Base-by-base conservation (phyloP, 2,113 vertebrate species). In the Pimephales promelas region DNA sequence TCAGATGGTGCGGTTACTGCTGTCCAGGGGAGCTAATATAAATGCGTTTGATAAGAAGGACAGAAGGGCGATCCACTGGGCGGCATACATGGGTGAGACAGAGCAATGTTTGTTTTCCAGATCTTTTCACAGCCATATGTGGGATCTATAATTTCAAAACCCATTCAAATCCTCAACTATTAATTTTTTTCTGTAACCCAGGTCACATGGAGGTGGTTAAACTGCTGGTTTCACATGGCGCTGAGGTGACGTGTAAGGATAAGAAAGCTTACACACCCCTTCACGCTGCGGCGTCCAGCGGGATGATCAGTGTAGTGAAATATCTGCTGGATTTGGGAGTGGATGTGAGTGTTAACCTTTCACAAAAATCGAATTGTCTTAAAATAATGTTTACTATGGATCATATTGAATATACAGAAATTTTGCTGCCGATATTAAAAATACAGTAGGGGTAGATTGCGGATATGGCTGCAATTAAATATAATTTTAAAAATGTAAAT, bases 1-100 rank as follows among this genome's bases (percentile, higher is more conserved):
- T 71, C 91, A 99, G 98, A 99, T 99, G 97, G 96, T 99, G 91
- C 96, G 96, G 89, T 93, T 99, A 72, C 90, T 99, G 66, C 94
- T 99, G 85, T 98, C 98, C 86, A 96, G 97, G 95, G 98, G 98
- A 89, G 97, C 98, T 89, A 99, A 99, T 91, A 99, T 99, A 89
- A 99, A 99, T 90, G 98, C 98, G 83, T 99, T 99, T 92, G 98
- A 99, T 92, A 99, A 99, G 93, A 99, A 99, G 92, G 98, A 99
- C 88, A 94, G 98, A n/a, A 94, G 98, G 83, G 98, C 98, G 54
- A 97, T 99, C 90, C 98, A 99, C 86, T 99, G 98, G 98, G 98
- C 97, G 52, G 97, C 98, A 16, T 99, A 98, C 90, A 99, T 99
- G 98, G 98, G 98, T 99, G 96, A 89, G 94, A 49, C 11, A 1